Evolutionary conservation across 2,797 vertebrate genomes (phyloP).

Genomic region (Brotogeris chrysoptera): DNA sequence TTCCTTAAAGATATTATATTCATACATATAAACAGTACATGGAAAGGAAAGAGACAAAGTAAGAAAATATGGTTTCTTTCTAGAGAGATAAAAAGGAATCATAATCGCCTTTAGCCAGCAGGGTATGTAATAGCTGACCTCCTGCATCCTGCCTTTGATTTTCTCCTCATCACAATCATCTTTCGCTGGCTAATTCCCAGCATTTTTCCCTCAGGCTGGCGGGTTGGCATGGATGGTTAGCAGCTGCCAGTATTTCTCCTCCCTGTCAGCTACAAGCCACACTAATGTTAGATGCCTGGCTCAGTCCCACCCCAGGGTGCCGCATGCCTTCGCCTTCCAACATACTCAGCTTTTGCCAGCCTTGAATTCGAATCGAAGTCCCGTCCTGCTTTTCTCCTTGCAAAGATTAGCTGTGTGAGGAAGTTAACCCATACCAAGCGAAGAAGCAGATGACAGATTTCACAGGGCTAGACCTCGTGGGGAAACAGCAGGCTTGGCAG

Average conservation of each 20-base stretch:
- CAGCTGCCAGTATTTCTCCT: conserved; percentile 75
- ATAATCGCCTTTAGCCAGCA: conserved; percentile 16
- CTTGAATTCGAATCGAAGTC: conserved; percentile 27
- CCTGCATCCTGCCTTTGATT: conserved; percentile 69
- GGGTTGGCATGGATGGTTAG: conserved; percentile 64
- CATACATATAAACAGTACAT: not conserved
- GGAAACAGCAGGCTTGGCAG: conserved; percentile 15
- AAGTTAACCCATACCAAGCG: not conserved
- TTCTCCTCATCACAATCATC: conserved; percentile 56
- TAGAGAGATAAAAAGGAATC: conserved; percentile 39
- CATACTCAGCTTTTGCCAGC: conserved; percentile 38
- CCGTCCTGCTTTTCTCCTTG: conserved; percentile 7
- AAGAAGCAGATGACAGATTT: conserved; percentile 47
- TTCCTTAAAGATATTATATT: not conserved
- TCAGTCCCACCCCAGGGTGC: conserved; percentile 68
- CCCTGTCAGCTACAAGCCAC: conserved; percentile 62
- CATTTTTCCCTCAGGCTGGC: conserved; percentile 42
- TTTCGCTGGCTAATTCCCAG: conserved; percentile 67
- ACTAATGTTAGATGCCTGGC: conserved; percentile 67
- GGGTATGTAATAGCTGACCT: conserved; percentile 48
- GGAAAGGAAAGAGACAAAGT: not conserved
- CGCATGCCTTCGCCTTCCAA: conserved; percentile 58
- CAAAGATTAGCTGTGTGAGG: not conserved
- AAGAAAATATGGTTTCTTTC: conserved; percentile 25
- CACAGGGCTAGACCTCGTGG: not conserved